Percentiles rank a stretch among this genome's conserved stretches.
Conservation (phyloP, 2,888 invertebrate species). For the Cerastis leucographa region DNA sequence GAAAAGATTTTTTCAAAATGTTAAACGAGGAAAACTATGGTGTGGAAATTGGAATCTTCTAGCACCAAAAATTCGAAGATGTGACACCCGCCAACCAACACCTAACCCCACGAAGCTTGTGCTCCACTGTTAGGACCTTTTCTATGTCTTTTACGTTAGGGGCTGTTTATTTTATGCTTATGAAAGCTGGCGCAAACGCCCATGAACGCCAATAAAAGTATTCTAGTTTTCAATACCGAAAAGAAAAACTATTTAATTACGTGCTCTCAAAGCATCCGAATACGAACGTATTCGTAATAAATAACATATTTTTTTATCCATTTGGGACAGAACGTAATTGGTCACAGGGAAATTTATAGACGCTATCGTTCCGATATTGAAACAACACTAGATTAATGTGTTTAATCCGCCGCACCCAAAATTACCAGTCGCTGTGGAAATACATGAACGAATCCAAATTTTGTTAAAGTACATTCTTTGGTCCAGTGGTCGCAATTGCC, state of each 20-base stretch:
- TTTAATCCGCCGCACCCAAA: conserved; percentile 71
- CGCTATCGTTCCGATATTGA: conserved; percentile 75
- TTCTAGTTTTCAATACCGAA: neutral
- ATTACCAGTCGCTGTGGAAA: conserved; percentile 59
- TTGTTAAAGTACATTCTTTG: conserved; percentile 25
- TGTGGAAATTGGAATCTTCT: too few species aligned
- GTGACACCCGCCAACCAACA: too few species aligned
- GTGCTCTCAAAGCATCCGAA: conserved; percentile 27
- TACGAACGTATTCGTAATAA: conserved; percentile 66
- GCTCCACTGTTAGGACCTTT: neutral
- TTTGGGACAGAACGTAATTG: conserved; percentile 74
- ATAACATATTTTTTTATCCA: conserved; percentile 73
- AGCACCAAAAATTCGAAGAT: too few species aligned
- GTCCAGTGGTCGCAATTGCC: too few species aligned
- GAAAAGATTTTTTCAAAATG: neutral
- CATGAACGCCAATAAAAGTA: neutral
- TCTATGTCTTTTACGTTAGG: neutral
- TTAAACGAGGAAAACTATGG: too few species aligned
- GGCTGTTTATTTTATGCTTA: neutral
- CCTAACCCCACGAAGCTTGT: too few species aligned
- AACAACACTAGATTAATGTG: conserved; percentile 79
- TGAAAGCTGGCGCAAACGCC: neutral
- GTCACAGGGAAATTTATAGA: conserved; percentile 77
- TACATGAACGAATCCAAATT: conserved; percentile 35
- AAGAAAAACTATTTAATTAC: conserved; percentile 25